Evolutionary conservation across 2,797 vertebrate species (phyloP).

Genomic region (Phaenicophaeus curvirostris): DNA sequence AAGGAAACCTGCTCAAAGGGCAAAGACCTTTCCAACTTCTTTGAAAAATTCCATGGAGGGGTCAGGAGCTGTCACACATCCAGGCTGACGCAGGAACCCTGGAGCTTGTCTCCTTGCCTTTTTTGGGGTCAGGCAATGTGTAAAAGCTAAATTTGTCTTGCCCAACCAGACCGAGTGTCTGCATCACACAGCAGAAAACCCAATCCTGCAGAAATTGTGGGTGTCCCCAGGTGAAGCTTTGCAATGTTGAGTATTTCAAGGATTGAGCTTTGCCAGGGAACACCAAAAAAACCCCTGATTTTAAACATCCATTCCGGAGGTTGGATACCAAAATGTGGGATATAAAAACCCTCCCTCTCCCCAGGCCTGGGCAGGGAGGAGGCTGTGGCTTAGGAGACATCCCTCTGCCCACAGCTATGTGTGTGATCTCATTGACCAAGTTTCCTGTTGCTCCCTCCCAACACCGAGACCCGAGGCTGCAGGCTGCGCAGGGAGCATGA

Average conservation of each 20-base stretch:
- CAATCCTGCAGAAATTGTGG: rapidly evolving
- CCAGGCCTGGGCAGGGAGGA: too few relatives aligned
- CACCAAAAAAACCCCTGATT: not conserved
- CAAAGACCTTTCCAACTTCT: not conserved
- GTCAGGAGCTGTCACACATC: not conserved
- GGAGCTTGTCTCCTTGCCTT: not conserved
- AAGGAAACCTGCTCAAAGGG: not conserved
- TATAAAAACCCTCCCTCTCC: too few relatives aligned
- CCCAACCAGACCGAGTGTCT: not conserved
- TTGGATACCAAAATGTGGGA: too few relatives aligned
- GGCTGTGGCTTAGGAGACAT: not conserved
- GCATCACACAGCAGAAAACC: not conserved
- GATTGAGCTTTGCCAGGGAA: not conserved
- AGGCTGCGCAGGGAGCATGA: not conserved
- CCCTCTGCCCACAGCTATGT: rapidly evolving
- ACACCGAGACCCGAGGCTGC: rapidly evolving
- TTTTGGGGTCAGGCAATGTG: rapidly evolving
- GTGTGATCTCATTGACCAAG: not conserved
- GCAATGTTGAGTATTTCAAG: rapidly evolving
- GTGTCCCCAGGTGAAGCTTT: not conserved
- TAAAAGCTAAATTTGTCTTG: not conserved
- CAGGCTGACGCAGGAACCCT: too few relatives aligned
- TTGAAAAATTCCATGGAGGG: not conserved
- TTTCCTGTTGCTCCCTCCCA: not conserved
- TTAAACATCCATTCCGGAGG: too few relatives aligned